Evolutionary conservation across 2,888 invertebrate genomes (phyloP).

Genomic region (Nephrotoma guestfalica): DNA sequence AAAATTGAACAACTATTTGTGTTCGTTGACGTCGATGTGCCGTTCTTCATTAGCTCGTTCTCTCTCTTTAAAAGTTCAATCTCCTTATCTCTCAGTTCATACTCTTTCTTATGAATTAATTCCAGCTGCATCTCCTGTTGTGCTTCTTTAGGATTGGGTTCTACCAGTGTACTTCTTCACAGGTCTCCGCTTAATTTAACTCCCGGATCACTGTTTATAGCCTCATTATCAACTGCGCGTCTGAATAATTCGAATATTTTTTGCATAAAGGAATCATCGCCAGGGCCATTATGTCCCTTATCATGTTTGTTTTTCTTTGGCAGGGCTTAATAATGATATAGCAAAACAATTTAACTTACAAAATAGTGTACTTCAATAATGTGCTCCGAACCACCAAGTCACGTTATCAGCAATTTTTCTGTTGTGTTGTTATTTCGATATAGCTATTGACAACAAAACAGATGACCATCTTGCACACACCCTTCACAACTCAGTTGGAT

Average conservation of each 20-base stretch:
- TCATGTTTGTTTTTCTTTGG: background rate
- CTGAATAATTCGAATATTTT: background rate
- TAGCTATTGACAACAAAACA: too few species aligned
- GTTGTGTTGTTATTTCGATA: too few species aligned
- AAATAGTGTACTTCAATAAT: background rate
- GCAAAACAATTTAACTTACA: too few species aligned
- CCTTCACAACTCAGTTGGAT: too few species aligned
- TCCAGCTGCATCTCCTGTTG: background rate
- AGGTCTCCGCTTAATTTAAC: background rate
- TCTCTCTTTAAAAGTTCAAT: background rate
- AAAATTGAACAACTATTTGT: background rate
- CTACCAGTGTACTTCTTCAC: background rate
- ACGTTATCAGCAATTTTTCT: too few species aligned
- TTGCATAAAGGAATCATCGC: background rate
- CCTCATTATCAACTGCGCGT: background rate
- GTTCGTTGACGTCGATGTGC: background rate
- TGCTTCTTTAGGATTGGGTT: background rate
- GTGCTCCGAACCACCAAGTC: too few species aligned
- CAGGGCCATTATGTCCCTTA: background rate
- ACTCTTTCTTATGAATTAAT: background rate
- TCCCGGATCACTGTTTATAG: too few species aligned
- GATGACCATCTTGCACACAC: too few species aligned
- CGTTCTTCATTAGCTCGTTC: background rate
- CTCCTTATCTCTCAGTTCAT: background rate
- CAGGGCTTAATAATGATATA: too few species aligned